Conservation (phyloP, 2,888 invertebrate species). For the Opisthograptis luteolata region DNA sequence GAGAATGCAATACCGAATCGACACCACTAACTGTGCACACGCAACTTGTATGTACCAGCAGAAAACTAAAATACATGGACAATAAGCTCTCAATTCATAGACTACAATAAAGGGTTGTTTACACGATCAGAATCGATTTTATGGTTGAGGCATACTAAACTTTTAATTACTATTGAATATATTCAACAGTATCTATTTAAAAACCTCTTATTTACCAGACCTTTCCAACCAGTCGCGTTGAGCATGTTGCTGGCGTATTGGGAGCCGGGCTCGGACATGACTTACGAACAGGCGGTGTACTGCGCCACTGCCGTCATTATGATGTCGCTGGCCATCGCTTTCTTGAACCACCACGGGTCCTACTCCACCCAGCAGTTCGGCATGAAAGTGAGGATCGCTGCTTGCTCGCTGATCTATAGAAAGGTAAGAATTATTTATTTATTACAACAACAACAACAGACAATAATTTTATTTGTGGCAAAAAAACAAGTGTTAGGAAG, state of each 20-base stretch:
- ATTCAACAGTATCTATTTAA: slow-evolving; percentile 26
- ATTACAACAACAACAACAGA: too few species aligned
- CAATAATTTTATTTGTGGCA: too few species aligned
- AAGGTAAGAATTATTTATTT: slow-evolving; percentile 91
- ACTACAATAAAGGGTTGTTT: too few species aligned
- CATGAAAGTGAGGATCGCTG: slow-evolving; percentile 91
- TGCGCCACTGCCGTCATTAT: slow-evolving; percentile 85
- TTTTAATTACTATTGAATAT: too few species aligned
- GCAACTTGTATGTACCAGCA: too few species aligned
- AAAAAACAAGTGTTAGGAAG: too few species aligned
- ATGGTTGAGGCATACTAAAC: too few species aligned
- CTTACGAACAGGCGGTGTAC: slow-evolving; percentile 85
- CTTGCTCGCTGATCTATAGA: slow-evolving; percentile 92
- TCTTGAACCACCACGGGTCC: slow-evolving; percentile 87
- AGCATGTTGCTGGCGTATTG: slow-evolving; percentile 88
- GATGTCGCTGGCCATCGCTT: slow-evolving; percentile 81
- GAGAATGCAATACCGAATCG: too few species aligned
- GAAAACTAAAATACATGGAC: too few species aligned
- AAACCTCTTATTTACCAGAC: slow-evolving; percentile 64
- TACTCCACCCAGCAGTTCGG: slow-evolving; percentile 90
- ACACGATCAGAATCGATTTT: too few species aligned
- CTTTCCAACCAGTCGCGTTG: slow-evolving; percentile 87
- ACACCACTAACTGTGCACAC: too few species aligned
- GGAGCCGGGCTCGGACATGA: slow-evolving; percentile 76
- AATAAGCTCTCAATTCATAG: too few species aligned